A percentile compares a stretch with the other conserved stretches of the same genome.
Evolutionary conservation across 2,113 vertebrate species (phyloP).

Genomic region (Perca flavescens): DNA sequence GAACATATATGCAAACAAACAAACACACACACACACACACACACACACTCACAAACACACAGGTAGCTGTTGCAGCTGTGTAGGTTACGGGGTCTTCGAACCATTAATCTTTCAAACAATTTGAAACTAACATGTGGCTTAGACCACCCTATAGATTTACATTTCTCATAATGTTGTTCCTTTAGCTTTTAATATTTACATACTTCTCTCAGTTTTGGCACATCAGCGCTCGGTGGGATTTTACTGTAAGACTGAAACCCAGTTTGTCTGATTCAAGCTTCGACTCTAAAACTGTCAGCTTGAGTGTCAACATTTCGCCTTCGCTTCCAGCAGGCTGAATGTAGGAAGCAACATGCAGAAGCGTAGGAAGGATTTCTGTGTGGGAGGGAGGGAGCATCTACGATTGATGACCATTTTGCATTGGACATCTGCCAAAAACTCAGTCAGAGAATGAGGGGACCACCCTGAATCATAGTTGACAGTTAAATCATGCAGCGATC

Average conservation of each 20-base stretch:
- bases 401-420: constrained; percentile 41
- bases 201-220: constrained; percentile 31
- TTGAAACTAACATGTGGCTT: constrained; percentile 7
- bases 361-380: constrained; percentile 16
- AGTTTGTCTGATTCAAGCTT: constrained; percentile 8
- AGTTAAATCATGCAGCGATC: constrained; percentile 12
- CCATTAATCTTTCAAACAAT: neutral
- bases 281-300: constrained; percentile 3
- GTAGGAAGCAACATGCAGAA: constrained; percentile 15
- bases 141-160: constrained; percentile 21
- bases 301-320: neutral
- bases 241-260: neutral
- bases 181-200: constrained; percentile 41
- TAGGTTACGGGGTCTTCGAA: neutral
- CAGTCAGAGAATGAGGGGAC: constrained; percentile 9
- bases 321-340: constrained; percentile 16
- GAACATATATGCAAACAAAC: no score
- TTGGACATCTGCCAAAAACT: constrained; percentile 41
- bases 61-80: constrained; percentile 1
- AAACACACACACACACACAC: no score
- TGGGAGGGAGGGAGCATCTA: constrained; percentile 37
- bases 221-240: constrained; percentile 7
- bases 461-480: constrained; percentile 10
- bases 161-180: constrained; percentile 14
- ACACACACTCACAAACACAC: neutral